Base-by-base conservation (phyloP, 2,113 vertebrate species). In the Protomyctophum bolini region DNA sequence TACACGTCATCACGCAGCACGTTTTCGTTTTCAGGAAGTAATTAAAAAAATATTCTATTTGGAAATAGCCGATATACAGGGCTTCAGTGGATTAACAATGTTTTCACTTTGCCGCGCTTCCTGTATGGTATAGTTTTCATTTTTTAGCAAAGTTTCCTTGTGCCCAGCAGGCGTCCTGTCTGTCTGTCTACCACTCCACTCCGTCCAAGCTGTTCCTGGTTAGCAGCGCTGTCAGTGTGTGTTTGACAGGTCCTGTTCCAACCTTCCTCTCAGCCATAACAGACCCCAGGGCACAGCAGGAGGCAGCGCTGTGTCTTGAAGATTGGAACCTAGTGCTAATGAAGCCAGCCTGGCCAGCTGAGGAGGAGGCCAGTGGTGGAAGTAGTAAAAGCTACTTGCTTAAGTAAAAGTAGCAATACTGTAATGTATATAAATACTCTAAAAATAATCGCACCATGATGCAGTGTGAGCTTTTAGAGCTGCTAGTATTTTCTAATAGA, bases 231-330 rank as follows among this genome's bases (percentile, higher is more conserved):
- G 75, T 74, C 77, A 76, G 81, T 72, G 65, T 84, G 84, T 88
- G 84, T 87, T 86, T 91, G 80, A 82, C 77, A 68, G 83, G 80
- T 77, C 78, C 78, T 76, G 75, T 82, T 83, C 72, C 76, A 57
- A 76, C 88, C 29, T 86, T 86, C 89, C 82, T 83, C 71, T 74
- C 75, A 88, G 89, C 72, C 88, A 90, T 86, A 91, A 91, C 82
- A 92, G 72, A 86, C 88, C 88, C 0, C 45, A 79, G 87, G 87
- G 85, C 86, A 87, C 49, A 66, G 76, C 41, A 57, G 57, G 76
- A 83, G 71, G 72, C 76, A 79, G 67, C 62, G 14, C 68, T 6
- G 66, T 69, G 73, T 77, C 83, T 79, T 83, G 75, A 88, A 91
- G 80, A 81, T 83, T 87, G 86, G 86, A 41, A 75, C 74, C 76